Percentiles rank a stretch among this genome's conserved stretches.
These are phyloP conservation scores for Nomia melanderi DNA, from an alignment of 1,140 invertebrate genomes.

Conservation along the genomic window DNA sequence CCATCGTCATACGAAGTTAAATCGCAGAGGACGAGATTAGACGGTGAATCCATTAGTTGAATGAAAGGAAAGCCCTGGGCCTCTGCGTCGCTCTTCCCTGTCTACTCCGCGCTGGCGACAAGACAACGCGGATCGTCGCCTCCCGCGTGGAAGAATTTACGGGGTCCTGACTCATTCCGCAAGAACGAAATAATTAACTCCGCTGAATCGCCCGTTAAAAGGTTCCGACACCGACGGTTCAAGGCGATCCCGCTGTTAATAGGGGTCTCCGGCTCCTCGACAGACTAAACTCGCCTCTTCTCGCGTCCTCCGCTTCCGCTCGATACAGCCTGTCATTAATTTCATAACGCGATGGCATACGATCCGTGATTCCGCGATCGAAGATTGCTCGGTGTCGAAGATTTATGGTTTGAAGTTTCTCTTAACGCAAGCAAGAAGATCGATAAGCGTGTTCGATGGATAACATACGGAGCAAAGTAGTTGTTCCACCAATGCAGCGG, in stretches of 20 bases:
- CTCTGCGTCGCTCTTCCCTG: background rate
- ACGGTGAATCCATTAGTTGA: slow-evolving; percentile 42
- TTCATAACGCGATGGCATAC: background rate
- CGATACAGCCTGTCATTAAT: slow-evolving; percentile 1
- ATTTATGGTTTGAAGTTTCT: background rate
- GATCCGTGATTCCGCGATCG: background rate
- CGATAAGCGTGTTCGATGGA: too few relatives aligned
- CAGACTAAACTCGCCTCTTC: background rate
- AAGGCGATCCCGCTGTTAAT: slow-evolving; percentile 50
- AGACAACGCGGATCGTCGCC: slow-evolving; percentile 41
- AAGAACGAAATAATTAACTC: slow-evolving; percentile 72
- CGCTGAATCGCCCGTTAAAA: slow-evolving; percentile 67
- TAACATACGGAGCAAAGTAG: too few relatives aligned
- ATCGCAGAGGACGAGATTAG: slow-evolving; percentile 40
- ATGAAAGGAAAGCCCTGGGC: slow-evolving; percentile 35
- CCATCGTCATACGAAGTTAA: slow-evolving; percentile 15
- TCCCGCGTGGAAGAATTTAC: slow-evolving; percentile 33
- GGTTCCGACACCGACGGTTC: slow-evolving; percentile 66
- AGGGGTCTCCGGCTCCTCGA: background rate
- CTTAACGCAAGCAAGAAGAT: background rate
- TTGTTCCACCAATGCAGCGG: too few relatives aligned
- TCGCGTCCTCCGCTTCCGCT: background rate
- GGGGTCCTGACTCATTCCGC: slow-evolving; percentile 63
- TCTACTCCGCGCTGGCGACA: background rate
- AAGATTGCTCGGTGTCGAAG: background rate